Evolutionary conservation across 2,113 vertebrate genomes (phyloP), one percentile per base, ranked within the genome.

Genomic region (Carassius auratus): DNA sequence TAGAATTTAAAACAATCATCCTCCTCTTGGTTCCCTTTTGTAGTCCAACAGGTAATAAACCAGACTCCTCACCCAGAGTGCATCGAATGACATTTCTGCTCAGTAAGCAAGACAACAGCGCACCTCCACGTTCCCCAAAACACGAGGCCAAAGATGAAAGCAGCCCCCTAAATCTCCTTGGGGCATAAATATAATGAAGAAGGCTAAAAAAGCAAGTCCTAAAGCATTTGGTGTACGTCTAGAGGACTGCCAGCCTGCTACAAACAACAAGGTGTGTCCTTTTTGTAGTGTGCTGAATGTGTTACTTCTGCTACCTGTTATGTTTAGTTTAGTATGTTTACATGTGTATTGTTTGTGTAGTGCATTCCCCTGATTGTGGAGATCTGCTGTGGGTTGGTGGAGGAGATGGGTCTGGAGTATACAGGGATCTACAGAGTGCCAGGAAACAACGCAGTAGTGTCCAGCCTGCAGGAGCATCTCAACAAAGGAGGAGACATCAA

Each of bases 181-280:
- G 98, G 96, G 96, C 78, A 99, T 99, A 90, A 97, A 97, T 91
- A 96, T 99, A 91, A 99, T 98, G 94, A 99, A 99, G 93, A 99
- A 99, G 89, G 92, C 96, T 3, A 98, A 97, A 91, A 98, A 98
- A 89, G 84, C 93, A 0, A 89, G 93, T 0, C 97, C 97, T 0
- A 93, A 98, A 45, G 95, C 96, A 0, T 99, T 99, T 1, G 98
- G 98, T 0, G 96, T 98, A 81, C 93, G 97, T 79, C 85, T 99
- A 85, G 98, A 99, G 90, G 97, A 99, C 55, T 99, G 98, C 85
- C 97, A 98, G 88, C 97, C 96, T 0, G 98, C 96, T 8, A 90
- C 88, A 0, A 96, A 96, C 82, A 98, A 99, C 94, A 99, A 99
- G 96, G 98, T 99, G 19, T 66, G 93, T 8, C 9, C 1, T 81